These are phyloP conservation scores for Oncorhynchus nerka DNA, from an alignment of 2,113 vertebrate species.

Conservation along the genomic window DNA sequence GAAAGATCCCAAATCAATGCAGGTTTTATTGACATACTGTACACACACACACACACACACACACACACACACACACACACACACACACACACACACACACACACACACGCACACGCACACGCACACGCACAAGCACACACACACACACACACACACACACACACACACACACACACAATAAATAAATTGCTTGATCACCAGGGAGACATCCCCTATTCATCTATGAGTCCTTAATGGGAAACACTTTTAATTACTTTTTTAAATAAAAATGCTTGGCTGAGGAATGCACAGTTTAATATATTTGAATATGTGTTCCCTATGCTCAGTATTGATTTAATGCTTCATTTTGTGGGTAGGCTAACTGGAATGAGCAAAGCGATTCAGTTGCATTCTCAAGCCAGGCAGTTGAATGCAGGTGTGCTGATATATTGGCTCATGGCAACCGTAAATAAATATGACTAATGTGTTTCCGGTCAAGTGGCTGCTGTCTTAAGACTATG, in stretches of 20 bases:
- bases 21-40: neutral
- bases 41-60: neutral
- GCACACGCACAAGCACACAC: neutral
- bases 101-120: neutral
- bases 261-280: neutral
- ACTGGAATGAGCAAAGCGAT: neutral
- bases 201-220: no score
- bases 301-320: neutral
- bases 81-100: neutral
- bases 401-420: neutral
- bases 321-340: neutral
- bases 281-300: neutral
- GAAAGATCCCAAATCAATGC: neutral
- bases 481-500: neutral
- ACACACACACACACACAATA: neutral
- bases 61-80: neutral
- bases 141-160: neutral
- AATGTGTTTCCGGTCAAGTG: constrained; percentile 15
- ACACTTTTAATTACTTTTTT: no score
- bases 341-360: neutral
- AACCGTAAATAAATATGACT: constrained; percentile 21
- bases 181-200: neutral
- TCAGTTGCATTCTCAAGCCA: neutral
- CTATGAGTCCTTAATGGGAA: no score
- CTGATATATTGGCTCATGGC: neutral